Percentiles rank a stretch among this genome's conserved stretches.
Evolutionary conservation across 2,888 invertebrate species (phyloP).

Genomic region (Philopedon plagiatum): DNA sequence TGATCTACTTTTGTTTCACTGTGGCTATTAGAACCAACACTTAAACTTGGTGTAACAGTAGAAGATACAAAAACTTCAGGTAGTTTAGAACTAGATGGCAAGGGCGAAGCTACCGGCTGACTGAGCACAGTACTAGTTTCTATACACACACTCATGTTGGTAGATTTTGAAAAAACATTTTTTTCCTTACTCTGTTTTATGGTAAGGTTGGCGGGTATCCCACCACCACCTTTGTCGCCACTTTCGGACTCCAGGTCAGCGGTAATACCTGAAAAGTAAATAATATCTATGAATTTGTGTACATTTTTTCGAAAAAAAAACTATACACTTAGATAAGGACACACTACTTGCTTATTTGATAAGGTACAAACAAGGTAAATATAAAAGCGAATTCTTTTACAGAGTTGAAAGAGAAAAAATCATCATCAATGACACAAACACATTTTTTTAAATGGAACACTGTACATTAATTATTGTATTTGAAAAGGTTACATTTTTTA

Average conservation of each 20-base stretch:
- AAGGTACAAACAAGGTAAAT: too few species aligned
- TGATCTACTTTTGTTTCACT: conserved; percentile 29
- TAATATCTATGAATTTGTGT: background rate
- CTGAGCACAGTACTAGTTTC: conserved; percentile 62
- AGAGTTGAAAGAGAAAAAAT: too few species aligned
- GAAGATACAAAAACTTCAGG: conserved; percentile 35
- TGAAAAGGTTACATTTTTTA: too few species aligned
- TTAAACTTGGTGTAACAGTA: conserved; percentile 12
- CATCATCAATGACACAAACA: too few species aligned
- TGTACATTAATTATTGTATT: too few species aligned
- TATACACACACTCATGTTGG: conserved; percentile 66
- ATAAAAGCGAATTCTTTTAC: too few species aligned
- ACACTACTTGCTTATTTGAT: too few species aligned
- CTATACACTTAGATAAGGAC: too few species aligned
- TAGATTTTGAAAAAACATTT: conserved; percentile 53
- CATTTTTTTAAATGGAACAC: too few species aligned
- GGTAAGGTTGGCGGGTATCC: conserved; percentile 54
- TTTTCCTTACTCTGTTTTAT: conserved; percentile 50
- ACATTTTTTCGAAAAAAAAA: too few species aligned
- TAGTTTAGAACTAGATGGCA: conserved; percentile 45
- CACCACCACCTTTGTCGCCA: conserved; percentile 62
- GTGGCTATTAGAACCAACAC: conserved; percentile 13
- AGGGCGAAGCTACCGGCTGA: conserved; percentile 43
- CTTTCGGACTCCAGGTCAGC: conserved; percentile 63
- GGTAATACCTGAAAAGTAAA: conserved; percentile 54